phyloP scores from a whole-genome alignment of 92 coral and sea anemone genomes.

The Blastomussa wellsi region DNA sequence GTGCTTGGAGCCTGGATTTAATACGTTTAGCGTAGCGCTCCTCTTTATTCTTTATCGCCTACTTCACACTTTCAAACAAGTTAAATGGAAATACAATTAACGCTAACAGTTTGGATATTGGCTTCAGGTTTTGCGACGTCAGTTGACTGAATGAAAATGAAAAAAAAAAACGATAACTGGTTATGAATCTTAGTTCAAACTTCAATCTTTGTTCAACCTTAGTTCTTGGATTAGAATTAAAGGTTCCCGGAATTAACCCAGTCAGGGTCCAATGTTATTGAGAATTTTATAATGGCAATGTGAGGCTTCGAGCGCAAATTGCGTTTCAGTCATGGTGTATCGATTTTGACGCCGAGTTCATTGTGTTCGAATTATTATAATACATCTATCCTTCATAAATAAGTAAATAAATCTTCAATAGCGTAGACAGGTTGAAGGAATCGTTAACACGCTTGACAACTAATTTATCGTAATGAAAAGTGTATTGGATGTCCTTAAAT shows the following conservation, averaged over 20 bases:
- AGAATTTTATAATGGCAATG: background rate
- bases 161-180: background rate
- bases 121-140: too few species aligned
- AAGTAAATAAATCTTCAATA: conserved; percentile 12
- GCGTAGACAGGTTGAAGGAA: conserved; percentile 3
- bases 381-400: conserved; percentile 30
- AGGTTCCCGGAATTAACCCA: background rate
- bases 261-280: background rate
- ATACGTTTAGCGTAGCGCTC: background rate
- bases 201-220: too few species aligned
- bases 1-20: background rate
- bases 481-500: background rate
- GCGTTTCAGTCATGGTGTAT: background rate
- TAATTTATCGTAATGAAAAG: background rate
- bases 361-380: background rate
- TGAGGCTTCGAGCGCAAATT: background rate
- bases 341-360: conserved; percentile 21
- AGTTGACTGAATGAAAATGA: too few species aligned
- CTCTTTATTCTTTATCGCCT: background rate
- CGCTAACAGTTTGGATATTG: background rate
- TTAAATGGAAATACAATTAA: background rate
- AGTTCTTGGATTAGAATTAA: background rate
- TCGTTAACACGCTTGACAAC: background rate
- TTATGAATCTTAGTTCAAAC: background rate
- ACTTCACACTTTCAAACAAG: background rate